These are phyloP conservation scores for Myodes glareolus DNA, from an alignment of 2,113 vertebrate species.

Conservation along the genomic window DNA sequence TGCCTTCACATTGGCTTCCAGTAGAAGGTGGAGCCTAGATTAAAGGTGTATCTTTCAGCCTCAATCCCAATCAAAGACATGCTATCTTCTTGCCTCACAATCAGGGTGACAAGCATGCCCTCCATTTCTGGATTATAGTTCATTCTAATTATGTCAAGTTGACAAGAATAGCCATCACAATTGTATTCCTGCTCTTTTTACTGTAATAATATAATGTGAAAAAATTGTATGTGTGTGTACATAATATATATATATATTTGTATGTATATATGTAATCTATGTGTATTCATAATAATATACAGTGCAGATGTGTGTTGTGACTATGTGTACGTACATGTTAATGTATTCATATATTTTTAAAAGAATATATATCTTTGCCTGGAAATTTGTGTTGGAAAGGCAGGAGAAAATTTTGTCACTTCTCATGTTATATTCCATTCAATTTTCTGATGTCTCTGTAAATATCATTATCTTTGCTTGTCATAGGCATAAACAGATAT, in stretches of 20 bases:
- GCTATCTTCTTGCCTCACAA: neutral
- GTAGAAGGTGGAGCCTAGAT: too few species aligned
- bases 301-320: neutral
- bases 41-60: neutral
- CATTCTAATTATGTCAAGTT: neutral
- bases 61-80: neutral
- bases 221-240: neutral
- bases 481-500: neutral
- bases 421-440: neutral
- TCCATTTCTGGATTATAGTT: neutral
- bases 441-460: neutral
- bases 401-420: neutral
- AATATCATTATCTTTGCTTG: neutral
- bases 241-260: neutral
- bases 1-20: too few species aligned
- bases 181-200: neutral
- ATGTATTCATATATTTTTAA: neutral
- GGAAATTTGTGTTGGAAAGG: slow-evolving; percentile 31
- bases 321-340: neutral
- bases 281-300: neutral
- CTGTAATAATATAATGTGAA: neutral
- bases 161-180: neutral
- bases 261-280: neutral
- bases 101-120: neutral
- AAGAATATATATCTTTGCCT: neutral